phyloP scores from a whole-genome alignment of 2,113 vertebrate genomes.

The Hyperoodon ampullatus region DNA sequence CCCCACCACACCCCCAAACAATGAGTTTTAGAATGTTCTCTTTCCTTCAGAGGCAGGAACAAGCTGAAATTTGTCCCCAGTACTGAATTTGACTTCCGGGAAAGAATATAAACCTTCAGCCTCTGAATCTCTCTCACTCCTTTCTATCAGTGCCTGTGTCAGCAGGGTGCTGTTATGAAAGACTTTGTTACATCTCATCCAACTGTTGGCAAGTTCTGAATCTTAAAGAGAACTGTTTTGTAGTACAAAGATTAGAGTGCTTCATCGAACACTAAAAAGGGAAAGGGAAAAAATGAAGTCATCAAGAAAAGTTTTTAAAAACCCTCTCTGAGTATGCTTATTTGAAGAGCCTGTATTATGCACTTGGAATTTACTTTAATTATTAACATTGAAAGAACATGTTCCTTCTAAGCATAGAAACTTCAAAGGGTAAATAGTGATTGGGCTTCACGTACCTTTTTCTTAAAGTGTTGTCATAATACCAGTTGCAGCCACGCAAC shows the following conservation, averaged over 20 bases:
- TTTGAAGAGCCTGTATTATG: constrained; percentile 6
- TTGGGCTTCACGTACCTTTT: background rate
- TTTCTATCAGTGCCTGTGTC: constrained; percentile 79
- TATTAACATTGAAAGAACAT: constrained; percentile 67
- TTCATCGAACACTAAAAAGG: constrained; percentile 66
- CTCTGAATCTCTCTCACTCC: constrained; percentile 74
- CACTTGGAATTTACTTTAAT: constrained; percentile 44
- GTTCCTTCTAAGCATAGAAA: constrained; percentile 67
- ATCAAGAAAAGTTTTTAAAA: constrained; percentile 59
- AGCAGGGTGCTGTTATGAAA: constrained; percentile 79
- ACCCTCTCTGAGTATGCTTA: constrained; percentile 27
- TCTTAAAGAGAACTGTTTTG: constrained; percentile 81
- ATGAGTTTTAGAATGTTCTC: constrained; percentile 51
- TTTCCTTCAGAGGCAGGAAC: background rate
- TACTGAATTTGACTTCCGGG: constrained; percentile 60
- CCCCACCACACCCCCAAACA: background rate
- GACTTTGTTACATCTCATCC: constrained; percentile 84
- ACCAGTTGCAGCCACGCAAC: background rate
- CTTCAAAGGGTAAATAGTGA: constrained; percentile 70
- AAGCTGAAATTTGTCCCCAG: background rate
- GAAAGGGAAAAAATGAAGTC: constrained; percentile 50
- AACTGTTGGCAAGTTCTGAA: constrained; percentile 83
- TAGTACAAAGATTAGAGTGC: constrained; percentile 74
- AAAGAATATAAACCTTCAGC: constrained; percentile 74
- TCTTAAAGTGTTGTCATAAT: constrained; percentile 10